Base-by-base conservation (phyloP, 2,888 invertebrate species). In the Branchinecta sandiegonensis region DNA sequence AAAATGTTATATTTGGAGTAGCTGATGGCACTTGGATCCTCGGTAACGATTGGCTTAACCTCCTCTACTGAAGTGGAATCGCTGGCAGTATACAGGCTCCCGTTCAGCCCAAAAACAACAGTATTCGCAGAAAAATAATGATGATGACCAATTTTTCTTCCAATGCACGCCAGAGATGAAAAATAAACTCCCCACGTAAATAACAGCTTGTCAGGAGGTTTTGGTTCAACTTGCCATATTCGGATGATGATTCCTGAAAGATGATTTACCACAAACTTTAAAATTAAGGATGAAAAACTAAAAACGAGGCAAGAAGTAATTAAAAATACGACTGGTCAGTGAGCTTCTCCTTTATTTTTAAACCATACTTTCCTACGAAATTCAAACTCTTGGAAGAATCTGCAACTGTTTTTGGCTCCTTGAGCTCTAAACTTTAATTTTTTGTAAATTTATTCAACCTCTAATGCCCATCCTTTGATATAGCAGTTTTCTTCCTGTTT, bases 31-130 rank as follows among this genome's bases (percentile, higher is more conserved):
- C 8, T 9, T 17, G 63, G 10, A 56, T n/a, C 8, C 8, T 23
- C 63, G n/a, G 8, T 23, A 9, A 10, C 23, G 2, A 9, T 8
- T 2, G 63, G 11, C 23, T n/a, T 8, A 56, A 9, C 14, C 8
- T 56, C 63, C 3, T 56, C 14, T 17, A 56, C 9, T 17, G 23
- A 23, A 10, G 14, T 17, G 63, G 63, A 56, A 56, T 56, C 63
- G 23, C 14, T 17, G 23, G 63, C n/a, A n/a, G 63, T 56, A 11
- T 56, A 56, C 8, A 56, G 63, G 1, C 12, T 23, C 9, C 63
- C 63, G n/a, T 56, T 56, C 12, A 56, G 63, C 23, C 63, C 63
- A 56, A 56, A 56, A 56, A 56, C 23, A 56, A 56, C 14, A 17
- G 63, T 56, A 10, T 56, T 56, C 1, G n/a, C 23, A 23, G 63